Conservation (phyloP, 2,888 invertebrate species). For the Eurytoma adleriae region DNA sequence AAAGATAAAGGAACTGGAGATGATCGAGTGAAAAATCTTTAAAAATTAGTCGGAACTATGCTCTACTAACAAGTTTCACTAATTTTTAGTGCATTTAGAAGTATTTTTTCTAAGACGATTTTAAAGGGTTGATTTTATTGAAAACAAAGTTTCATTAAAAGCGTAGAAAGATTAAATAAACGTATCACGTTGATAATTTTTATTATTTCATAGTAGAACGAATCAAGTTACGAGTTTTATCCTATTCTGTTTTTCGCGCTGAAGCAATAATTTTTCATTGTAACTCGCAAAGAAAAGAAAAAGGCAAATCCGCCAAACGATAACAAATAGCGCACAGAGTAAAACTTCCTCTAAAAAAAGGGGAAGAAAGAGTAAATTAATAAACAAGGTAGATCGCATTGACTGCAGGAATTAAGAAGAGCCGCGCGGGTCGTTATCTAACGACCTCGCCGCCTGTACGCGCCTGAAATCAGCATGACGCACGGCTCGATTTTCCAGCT, state of each 20-base stretch:
- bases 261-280: slow-evolving; percentile 22
- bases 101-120: too few relatives aligned
- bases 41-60: too few relatives aligned
- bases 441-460: neutral
- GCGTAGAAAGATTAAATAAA: too few relatives aligned
- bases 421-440: slow-evolving; percentile 22
- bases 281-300: neutral
- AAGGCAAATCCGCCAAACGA: neutral
- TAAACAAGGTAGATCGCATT: neutral
- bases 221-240: too few relatives aligned
- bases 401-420: slow-evolving; percentile 4
- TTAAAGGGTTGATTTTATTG: too few relatives aligned
- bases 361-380: slow-evolving; percentile 13
- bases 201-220: too few relatives aligned
- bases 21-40: too few relatives aligned
- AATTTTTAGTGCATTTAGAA: too few relatives aligned
- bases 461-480: neutral
- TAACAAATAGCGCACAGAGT: neutral
- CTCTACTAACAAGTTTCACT: too few relatives aligned
- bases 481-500: slow-evolving; percentile 48
- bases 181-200: too few relatives aligned
- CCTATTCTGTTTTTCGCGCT: neutral
- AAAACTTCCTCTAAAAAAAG: neutral
- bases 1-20: too few relatives aligned
- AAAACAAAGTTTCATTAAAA: too few relatives aligned